phyloP scores from a whole-genome alignment of 1,140 invertebrate species.

The Nasonia giraulti region DNA sequence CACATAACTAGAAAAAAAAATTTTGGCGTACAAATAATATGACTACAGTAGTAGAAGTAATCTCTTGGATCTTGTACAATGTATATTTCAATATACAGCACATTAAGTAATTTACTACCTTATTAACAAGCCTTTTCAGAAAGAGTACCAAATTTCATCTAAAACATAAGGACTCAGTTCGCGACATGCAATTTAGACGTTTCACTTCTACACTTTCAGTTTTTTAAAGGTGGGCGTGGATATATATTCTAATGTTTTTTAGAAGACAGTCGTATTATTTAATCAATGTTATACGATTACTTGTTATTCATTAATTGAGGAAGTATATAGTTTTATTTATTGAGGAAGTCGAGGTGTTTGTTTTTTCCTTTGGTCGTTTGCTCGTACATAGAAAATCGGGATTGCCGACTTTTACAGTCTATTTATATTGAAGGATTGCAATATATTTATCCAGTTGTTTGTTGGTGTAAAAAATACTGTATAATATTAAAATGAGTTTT shows the following conservation, averaged over 20 bases:
- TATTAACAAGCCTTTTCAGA: background rate
- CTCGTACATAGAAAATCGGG: conserved; percentile 6
- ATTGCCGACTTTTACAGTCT: background rate
- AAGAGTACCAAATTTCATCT: no score
- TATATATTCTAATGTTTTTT: conserved; percentile 7
- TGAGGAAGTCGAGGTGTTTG: background rate
- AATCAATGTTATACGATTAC: background rate
- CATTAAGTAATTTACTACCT: background rate
- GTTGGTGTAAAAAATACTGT: conserved; percentile 13
- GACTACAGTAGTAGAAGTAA: background rate
- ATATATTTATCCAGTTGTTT: background rate
- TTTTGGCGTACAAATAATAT: conserved; percentile 13
- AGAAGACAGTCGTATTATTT: background rate
- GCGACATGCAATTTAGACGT: conserved; percentile 12
- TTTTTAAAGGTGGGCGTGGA: background rate
- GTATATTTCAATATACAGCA: background rate
- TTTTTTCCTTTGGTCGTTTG: background rate
- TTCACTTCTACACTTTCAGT: background rate
- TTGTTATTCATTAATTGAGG: background rate
- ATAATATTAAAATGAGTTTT: conserved; percentile 4
- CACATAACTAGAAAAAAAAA: background rate
- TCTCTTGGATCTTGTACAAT: background rate
- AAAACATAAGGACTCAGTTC: no score
- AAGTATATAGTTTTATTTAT: background rate
- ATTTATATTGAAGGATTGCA: background rate